phyloP scores from a whole-genome alignment of 2,113 vertebrate species.

The Crypturellus undulatus region DNA sequence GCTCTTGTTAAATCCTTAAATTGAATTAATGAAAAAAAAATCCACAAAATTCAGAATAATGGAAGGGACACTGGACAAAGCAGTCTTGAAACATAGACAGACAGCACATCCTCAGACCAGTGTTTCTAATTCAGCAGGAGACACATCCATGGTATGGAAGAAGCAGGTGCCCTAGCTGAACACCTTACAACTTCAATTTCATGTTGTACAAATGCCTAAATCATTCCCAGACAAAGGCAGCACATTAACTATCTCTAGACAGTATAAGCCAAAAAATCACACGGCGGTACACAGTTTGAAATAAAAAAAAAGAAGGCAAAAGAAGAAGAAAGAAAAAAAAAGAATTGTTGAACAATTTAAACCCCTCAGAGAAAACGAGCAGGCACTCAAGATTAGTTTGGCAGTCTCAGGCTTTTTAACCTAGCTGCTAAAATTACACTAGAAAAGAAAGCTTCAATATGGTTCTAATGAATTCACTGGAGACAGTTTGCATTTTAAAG shows the following conservation, averaged over 20 bases:
- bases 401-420: slow-evolving; percentile 49
- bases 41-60: neutral
- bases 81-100: neutral
- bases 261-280: neutral
- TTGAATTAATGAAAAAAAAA: neutral
- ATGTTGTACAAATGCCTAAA: neutral
- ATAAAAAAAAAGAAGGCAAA: neutral
- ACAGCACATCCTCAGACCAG: neutral
- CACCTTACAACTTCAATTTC: neutral
- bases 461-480: slow-evolving; percentile 68
- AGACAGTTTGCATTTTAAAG: slow-evolving; percentile 71
- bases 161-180: neutral
- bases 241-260: neutral
- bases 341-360: slow-evolving; percentile 20
- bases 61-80: neutral
- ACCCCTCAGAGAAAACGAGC: slow-evolving; percentile 44
- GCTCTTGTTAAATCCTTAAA: neutral
- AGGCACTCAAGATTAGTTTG: slow-evolving; percentile 49
- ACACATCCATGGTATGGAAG: neutral
- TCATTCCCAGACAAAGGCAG: neutral
- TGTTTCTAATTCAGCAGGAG: neutral
- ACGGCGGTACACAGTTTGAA: neutral
- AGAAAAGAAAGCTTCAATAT: slow-evolving; percentile 65
- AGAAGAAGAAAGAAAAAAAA: neutral
- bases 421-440: slow-evolving; percentile 23